phyloP scores from a whole-genome alignment of 2,888 invertebrate genomes.

The Arrhopalites spinosus region DNA sequence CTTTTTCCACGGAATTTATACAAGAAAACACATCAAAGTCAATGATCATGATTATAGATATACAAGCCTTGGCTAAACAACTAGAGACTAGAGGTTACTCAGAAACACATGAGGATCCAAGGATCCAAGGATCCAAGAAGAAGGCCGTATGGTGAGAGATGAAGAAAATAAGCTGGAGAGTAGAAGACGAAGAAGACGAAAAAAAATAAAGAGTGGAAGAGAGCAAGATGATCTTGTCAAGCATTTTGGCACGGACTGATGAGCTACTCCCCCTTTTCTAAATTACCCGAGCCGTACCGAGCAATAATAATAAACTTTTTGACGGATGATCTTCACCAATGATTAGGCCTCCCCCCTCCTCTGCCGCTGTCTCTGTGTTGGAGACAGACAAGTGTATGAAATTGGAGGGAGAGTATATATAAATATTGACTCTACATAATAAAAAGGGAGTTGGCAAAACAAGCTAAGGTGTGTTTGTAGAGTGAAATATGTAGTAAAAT shows the following conservation, averaged over 20 bases:
- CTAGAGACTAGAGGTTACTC: background rate
- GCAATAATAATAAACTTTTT: slow-evolving; percentile 32
- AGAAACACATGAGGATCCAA: background rate
- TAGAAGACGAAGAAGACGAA: background rate
- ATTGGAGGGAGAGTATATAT: background rate
- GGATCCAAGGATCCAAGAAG: background rate
- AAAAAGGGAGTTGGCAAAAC: background rate
- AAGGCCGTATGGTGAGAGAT: too few species aligned
- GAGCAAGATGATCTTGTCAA: slow-evolving; percentile 19
- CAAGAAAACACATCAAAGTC: background rate
- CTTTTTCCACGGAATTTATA: background rate
- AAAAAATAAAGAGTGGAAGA: background rate
- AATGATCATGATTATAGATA: background rate
- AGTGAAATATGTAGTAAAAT: background rate
- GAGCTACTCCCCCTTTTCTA: background rate
- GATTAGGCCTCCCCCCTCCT: slow-evolving; percentile 6
- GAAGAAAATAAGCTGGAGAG: slow-evolving; percentile 3
- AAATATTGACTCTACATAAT: background rate
- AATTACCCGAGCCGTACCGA: background rate
- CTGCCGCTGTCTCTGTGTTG: background rate
- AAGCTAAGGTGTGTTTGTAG: background rate
- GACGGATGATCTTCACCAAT: slow-evolving; percentile 30
- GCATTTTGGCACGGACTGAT: background rate
- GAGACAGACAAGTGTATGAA: too few species aligned
- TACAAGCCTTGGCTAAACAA: background rate